Conservation (phyloP, 1,140 invertebrate genomes). For the Lepidostoma basale region DNA sequence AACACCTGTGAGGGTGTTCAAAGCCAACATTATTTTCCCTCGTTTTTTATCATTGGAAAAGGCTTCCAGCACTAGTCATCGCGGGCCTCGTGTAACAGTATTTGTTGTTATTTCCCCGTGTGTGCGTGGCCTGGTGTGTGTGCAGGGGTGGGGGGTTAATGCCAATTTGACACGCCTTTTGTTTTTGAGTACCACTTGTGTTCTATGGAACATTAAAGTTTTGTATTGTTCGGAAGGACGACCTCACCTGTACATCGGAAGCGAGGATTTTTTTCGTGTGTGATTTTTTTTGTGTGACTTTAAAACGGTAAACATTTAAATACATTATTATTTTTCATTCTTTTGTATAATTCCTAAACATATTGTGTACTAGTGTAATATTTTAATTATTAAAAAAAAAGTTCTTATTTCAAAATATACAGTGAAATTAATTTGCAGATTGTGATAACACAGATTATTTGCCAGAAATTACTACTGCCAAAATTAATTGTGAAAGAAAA, state of each 20-base stretch:
- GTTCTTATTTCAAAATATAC: too few relatives aligned
- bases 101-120: neutral
- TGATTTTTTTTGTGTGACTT: neutral
- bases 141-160: constrained; percentile 41
- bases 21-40: constrained; percentile 31
- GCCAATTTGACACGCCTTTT: constrained; percentile 46
- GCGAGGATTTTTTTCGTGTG: constrained; percentile 10
- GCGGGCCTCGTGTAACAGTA: neutral
- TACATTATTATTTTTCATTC: neutral
- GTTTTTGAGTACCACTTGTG: constrained; percentile 45
- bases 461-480: too few relatives aligned
- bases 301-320: neutral
- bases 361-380: too few relatives aligned
- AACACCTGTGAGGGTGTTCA: constrained; percentile 34
- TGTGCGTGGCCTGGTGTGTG: constrained; percentile 4
- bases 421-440: too few relatives aligned
- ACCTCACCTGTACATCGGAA: constrained; percentile 14
- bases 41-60: constrained; percentile 30
- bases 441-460: too few relatives aligned
- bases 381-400: too few relatives aligned
- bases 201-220: constrained; percentile 46
- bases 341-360: neutral
- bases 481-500: too few relatives aligned
- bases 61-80: constrained; percentile 10
- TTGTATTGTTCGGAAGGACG: constrained; percentile 33